Evolutionary conservation across 2,888 invertebrate species (phyloP), one percentile per base, ranked within the genome.

Genomic region (Trissonchulus latispiculum): DNA sequence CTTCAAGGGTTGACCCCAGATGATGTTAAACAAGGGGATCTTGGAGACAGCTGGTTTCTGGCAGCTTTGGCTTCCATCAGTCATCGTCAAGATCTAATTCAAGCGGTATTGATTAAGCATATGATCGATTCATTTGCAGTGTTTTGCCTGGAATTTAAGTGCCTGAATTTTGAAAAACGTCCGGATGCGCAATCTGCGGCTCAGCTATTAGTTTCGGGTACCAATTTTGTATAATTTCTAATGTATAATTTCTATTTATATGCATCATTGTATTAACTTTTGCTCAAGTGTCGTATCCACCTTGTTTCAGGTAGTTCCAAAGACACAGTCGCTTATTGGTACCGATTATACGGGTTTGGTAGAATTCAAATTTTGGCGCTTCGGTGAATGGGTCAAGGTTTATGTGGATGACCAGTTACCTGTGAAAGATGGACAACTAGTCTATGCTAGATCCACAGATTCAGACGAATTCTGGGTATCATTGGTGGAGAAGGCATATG

Each of bases 21-120:
- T 73, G 85, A 85, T 76, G 84, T 85, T 64, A 81, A 83, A 59
- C 85, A 85, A 76, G 85, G 85, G 23, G 80, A 76, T 61, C 81
- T 85, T 61, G 85, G 84, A 33, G 85, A 85, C 78, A 85, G 85
- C 77, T 85, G 85, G 85, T 84, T 85, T 75, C 80, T 85, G 32
- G 85, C 85, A 0, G 83, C 85, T 1, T 85, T 85, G 77, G 84
- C 85, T 28, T 84, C 85, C 35, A 81, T 85, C 0, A 84, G 85
- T 18, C 81, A 82, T 75, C 77, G 81, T 70, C 80, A 82, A 59
- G 79, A 80, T 36, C 82, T 83, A 36, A 83, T 85, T 80, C 80
- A 80, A 75, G 81, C 82, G 79, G 84, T 84, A 75, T n/a, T n/a
- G n/a, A n/a, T n/a, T n/a, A n/a, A n/a, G n/a, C n/a, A n/a, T n/a